Conservation (phyloP, 1,140 invertebrate species). For the Phortica variegata region DNA sequence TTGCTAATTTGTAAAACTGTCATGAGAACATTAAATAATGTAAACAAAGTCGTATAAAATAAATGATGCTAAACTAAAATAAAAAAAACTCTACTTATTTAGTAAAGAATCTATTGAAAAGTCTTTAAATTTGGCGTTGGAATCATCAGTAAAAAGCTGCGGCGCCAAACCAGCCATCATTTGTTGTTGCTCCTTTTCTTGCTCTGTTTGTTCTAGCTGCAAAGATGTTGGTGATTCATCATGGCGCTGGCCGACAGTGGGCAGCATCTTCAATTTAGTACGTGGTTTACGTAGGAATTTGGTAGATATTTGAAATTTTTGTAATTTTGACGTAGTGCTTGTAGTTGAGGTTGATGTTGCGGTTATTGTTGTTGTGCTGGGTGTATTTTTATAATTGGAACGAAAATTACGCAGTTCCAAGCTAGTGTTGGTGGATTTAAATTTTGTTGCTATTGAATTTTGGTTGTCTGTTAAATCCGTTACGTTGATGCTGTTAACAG, state of each 20-base stretch:
- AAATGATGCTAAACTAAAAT: too few species aligned
- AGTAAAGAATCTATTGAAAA: conserved; percentile 56
- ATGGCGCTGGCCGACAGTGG: too few species aligned
- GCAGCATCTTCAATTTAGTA: conserved; percentile 43
- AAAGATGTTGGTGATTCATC: not conserved
- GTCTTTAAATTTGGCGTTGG: conserved; percentile 56
- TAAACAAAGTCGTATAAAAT: not conserved
- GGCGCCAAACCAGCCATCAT: conserved; percentile 3
- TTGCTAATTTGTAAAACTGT: not conserved
- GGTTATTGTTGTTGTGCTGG: not conserved
- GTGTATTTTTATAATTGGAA: conserved; percentile 20
- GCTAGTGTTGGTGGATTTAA: too few species aligned
- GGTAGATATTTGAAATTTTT: conserved; percentile 53
- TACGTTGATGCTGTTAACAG: too few species aligned
- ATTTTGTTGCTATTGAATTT: conserved; percentile 1
- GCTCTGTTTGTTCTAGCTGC: not conserved
- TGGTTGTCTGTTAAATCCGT: not conserved
- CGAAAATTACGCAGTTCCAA: conserved; percentile 34
- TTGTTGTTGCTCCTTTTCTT: conserved; percentile 9
- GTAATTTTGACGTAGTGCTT: conserved; percentile 17
- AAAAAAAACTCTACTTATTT: conserved; percentile 33
- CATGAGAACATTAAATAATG: not conserved
- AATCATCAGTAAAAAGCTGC: conserved; percentile 40
- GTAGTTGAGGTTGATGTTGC: not conserved
- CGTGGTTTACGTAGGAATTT: conserved; percentile 52